phyloP scores from a whole-genome alignment of 2,888 invertebrate genomes.

The Heliconius charithonia region DNA sequence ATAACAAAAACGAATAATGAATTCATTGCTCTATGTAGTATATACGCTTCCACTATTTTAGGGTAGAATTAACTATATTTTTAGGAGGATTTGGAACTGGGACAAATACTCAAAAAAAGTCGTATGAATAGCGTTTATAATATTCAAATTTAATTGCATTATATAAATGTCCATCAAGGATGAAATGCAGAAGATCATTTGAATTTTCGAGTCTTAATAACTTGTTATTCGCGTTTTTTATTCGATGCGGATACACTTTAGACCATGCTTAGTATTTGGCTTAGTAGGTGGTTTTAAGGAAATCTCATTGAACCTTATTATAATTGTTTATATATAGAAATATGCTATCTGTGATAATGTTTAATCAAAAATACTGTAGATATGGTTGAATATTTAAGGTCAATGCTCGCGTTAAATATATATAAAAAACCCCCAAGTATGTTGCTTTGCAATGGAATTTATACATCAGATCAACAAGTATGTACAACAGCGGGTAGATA shows the following conservation, averaged over 20 bases:
- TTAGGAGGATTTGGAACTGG: conserved; percentile 79
- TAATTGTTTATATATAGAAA: conserved; percentile 69
- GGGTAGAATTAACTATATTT: conserved; percentile 67
- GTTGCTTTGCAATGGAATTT: conserved; percentile 60
- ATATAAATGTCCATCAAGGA: conserved; percentile 21
- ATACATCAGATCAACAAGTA: background rate
- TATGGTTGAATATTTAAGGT: conserved; percentile 66
- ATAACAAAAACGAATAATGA: conserved; percentile 62
- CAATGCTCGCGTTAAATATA: conserved; percentile 74
- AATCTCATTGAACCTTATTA: conserved; percentile 2
- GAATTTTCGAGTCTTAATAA: conserved; percentile 1
- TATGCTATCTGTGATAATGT: conserved; percentile 74
- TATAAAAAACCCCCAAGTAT: conserved; percentile 75
- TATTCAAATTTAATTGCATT: conserved; percentile 34
- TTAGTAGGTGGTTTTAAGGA: background rate
- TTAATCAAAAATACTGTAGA: conserved; percentile 74
- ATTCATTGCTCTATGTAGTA: conserved; percentile 53
- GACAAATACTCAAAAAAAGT: conserved; percentile 74
- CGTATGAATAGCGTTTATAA: conserved; percentile 46
- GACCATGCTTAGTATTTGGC: background rate
- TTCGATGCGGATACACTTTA: background rate
- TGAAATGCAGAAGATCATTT: conserved; percentile 16
- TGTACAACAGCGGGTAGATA: too few relatives aligned
- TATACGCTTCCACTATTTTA: too few relatives aligned
- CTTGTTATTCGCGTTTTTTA: conserved; percentile 18